Percentiles rank a stretch among this genome's conserved stretches.
These are phyloP conservation scores for Clanis bilineata DNA, from an alignment of 2,888 invertebrate genomes.

Conservation along the genomic window DNA sequence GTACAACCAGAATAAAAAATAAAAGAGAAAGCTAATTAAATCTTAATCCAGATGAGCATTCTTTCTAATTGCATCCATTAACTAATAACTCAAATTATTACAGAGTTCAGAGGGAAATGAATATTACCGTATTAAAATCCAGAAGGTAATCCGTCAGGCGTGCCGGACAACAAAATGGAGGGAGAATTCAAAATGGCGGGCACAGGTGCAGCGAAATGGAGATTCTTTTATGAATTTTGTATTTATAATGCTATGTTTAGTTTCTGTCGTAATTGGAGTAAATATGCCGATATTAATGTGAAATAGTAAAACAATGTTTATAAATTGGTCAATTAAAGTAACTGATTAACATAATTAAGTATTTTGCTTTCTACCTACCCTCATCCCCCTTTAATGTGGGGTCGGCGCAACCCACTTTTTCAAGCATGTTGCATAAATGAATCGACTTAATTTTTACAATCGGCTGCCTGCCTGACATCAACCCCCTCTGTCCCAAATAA, in stretches of 20 bases:
- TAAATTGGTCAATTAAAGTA: too few relatives aligned
- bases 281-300: background rate
- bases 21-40: slow-evolving; percentile 64
- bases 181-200: slow-evolving; percentile 51
- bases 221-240: slow-evolving; percentile 37
- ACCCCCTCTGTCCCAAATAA: too few relatives aligned
- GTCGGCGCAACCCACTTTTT: too few relatives aligned
- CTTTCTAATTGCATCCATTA: slow-evolving; percentile 70
- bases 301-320: too few relatives aligned
- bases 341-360: too few relatives aligned
- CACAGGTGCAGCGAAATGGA: slow-evolving; percentile 61
- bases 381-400: too few relatives aligned
- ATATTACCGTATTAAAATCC: slow-evolving; percentile 60
- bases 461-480: too few relatives aligned
- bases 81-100: slow-evolving; percentile 69
- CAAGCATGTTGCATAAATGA: too few relatives aligned
- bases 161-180: slow-evolving; percentile 43
- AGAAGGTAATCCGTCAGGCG: slow-evolving; percentile 70
- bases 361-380: too few relatives aligned
- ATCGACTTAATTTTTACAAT: too few relatives aligned
- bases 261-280: background rate
- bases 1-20: background rate
- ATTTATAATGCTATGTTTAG: background rate
- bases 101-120: slow-evolving; percentile 59
- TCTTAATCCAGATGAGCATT: slow-evolving; percentile 60